These are phyloP conservation scores for Maniola jurtina DNA, from an alignment of 1,140 invertebrate genomes.

Conservation along the genomic window DNA sequence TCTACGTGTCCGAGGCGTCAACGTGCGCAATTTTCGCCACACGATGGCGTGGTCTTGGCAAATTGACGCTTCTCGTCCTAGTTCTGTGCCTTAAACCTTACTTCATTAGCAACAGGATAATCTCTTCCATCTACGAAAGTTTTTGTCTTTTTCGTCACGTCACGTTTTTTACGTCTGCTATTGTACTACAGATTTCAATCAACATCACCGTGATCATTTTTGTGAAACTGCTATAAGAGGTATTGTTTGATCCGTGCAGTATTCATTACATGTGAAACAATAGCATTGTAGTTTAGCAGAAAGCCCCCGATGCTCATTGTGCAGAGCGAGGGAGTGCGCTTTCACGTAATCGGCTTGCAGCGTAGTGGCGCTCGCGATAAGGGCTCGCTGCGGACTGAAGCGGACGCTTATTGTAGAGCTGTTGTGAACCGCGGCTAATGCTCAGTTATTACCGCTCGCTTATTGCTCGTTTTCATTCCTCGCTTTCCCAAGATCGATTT, in stretches of 20 bases:
- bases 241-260: conserved; percentile 8
- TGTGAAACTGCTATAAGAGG: background rate
- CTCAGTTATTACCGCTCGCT: conserved; percentile 5
- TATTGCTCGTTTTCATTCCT: background rate
- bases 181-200: background rate
- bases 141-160: too few relatives aligned
- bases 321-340: conserved; percentile 18
- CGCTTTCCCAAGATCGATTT: background rate
- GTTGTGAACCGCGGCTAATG: conserved; percentile 14
- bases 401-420: conserved; percentile 29
- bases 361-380: conserved; percentile 34
- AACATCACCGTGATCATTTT: background rate
- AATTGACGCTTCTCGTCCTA: too few relatives aligned
- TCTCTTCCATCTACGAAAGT: too few relatives aligned
- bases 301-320: conserved; percentile 32
- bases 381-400: conserved; percentile 27
- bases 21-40: too few relatives aligned
- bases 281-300: conserved; percentile 29
- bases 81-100: too few relatives aligned
- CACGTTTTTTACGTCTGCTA: too few relatives aligned
- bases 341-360: conserved; percentile 37
- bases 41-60: too few relatives aligned
- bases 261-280: conserved; percentile 29
- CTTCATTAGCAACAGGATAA: too few relatives aligned
- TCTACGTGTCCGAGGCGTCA: too few relatives aligned